Evolutionary conservation across 2,797 vertebrate genomes (phyloP), one percentile per base, ranked within the genome.

Genomic region (Craterocephalus amniculus): DNA sequence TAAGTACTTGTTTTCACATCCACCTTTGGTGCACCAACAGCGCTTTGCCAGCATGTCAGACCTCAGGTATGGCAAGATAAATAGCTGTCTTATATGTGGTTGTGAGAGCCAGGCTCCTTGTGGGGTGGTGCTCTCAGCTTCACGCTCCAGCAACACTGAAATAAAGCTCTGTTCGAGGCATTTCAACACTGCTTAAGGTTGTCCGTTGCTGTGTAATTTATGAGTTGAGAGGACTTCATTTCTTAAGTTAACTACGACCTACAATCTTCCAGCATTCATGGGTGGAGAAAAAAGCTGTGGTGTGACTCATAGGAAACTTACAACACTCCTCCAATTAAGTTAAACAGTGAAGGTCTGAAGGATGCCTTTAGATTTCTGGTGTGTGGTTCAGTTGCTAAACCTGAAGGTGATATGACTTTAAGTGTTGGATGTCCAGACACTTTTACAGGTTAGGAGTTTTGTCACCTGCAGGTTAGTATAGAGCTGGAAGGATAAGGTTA

Each of bases 151-250:
- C 92, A 88, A 56, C 81, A 57, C 84, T 94, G 92, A 94, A 94
- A 94, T 94, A 94, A 94, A 94, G 93, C 93, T 90, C 90, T 85
- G 93, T 92, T 94, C 87, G 85, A 91, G 85, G 90, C 89, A 91
- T 95, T 95, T 95, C 94, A 95, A 92, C 93, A 91, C 90, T 22
- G 92, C 93, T 94, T 94, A 93, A 94, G 92, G 89, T 91, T 94
- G 93, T 93, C 93, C 84, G 72, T 80, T 80, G 88, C 90, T 85
- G 80, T 90, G 86, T 94, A 93, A 94, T 94, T 94, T 93, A 94
- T 93, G 93, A 94, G 90, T 83, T 84, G 89, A 78, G 91, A 93
- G 93, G 88, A 90, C 88, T 86, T 73, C 58, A 67, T 84, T 89
- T 88, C 80, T 87, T 85, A 90, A 92, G 92, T 91, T 91, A 87